Percentiles rank a stretch among this genome's conserved stretches.
These are phyloP conservation scores for Watsonalla binaria DNA, from an alignment of 2,888 invertebrate species.

Conservation along the genomic window DNA sequence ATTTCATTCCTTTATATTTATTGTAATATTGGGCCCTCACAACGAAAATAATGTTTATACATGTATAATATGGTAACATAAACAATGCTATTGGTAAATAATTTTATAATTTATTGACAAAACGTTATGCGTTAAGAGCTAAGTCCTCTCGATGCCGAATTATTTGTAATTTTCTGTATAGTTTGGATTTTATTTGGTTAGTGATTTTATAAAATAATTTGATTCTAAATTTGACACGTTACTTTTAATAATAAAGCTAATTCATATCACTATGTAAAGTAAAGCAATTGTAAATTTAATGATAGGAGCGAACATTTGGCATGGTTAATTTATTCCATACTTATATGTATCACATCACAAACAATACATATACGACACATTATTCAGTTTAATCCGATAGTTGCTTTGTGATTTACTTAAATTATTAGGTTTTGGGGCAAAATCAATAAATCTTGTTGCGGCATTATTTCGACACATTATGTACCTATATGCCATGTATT, in stretches of 20 bases:
- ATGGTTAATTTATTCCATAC: slow-evolving; percentile 27
- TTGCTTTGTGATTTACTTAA: slow-evolving; percentile 9
- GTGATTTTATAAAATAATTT: slow-evolving; percentile 29
- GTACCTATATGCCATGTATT: too few relatives aligned
- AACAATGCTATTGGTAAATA: neutral
- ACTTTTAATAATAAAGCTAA: slow-evolving; percentile 27
- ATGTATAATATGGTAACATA: slow-evolving; percentile 1
- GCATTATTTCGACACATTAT: too few relatives aligned
- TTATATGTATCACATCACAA: slow-evolving; percentile 38
- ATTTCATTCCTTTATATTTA: slow-evolving; percentile 34
- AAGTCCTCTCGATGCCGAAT: slow-evolving; percentile 54
- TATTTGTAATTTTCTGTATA: slow-evolving; percentile 31
- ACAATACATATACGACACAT: slow-evolving; percentile 18
- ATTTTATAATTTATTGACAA: neutral
- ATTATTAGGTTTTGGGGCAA: slow-evolving; percentile 1
- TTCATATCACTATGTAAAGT: slow-evolving; percentile 51
- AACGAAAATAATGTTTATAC: slow-evolving; percentile 37
- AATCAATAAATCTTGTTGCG: too few relatives aligned
- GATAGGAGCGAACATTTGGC: slow-evolving; percentile 32
- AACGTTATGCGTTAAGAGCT: slow-evolving; percentile 21
- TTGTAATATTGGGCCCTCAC: slow-evolving; percentile 31
- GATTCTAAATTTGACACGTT: slow-evolving; percentile 30
- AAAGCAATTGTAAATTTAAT: slow-evolving; percentile 35
- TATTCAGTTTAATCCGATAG: slow-evolving; percentile 3
- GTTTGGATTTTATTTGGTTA: slow-evolving; percentile 32